A percentile compares a stretch with the other conserved stretches of the same genome.
These are phyloP conservation scores for Xiphophorus birchmanni DNA, from an alignment of 2,797 vertebrate genomes.

Conservation along the genomic window DNA sequence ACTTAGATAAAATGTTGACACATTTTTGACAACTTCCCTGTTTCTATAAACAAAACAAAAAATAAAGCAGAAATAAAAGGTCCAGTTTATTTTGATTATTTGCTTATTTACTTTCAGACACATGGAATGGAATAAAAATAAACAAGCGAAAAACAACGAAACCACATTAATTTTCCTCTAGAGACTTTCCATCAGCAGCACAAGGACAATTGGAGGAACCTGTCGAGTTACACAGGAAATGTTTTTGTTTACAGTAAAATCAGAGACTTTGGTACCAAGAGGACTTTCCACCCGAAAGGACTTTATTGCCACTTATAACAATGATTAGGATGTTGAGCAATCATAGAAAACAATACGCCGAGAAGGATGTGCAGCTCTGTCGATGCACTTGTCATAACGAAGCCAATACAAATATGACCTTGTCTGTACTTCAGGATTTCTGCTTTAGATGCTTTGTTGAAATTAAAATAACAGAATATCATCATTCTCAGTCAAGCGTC, in stretches of 20 bases:
- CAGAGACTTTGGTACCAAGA: conserved; percentile 45
- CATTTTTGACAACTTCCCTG: conserved; percentile 1
- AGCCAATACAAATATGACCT: conserved; percentile 18
- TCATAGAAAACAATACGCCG: conserved; percentile 54
- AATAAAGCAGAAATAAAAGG: background rate
- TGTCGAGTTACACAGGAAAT: conserved; percentile 61
- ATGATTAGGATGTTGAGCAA: conserved; percentile 52
- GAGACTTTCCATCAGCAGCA: conserved; percentile 57
- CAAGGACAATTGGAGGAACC: conserved; percentile 77
- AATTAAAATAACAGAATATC: background rate
- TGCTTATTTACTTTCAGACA: conserved; percentile 36
- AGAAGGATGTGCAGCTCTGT: conserved; percentile 40
- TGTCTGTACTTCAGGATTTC: background rate
- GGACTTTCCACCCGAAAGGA: conserved; percentile 37
- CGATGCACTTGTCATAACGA: conserved; percentile 9
- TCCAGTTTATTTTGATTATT: conserved; percentile 1
- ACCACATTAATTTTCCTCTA: conserved; percentile 69
- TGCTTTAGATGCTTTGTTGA: background rate
- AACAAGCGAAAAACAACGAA: conserved; percentile 45
- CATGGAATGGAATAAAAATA: conserved; percentile 13
- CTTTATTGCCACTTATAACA: conserved; percentile 44
- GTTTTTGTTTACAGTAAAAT: conserved; percentile 74
- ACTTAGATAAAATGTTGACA: background rate
- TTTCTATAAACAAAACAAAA: background rate
- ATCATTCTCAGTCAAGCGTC: background rate